A percentile compares a stretch with the other conserved stretches of the same genome.
Conservation (phyloP, 1,140 invertebrate genomes). For the Drosophila funebris region DNA sequence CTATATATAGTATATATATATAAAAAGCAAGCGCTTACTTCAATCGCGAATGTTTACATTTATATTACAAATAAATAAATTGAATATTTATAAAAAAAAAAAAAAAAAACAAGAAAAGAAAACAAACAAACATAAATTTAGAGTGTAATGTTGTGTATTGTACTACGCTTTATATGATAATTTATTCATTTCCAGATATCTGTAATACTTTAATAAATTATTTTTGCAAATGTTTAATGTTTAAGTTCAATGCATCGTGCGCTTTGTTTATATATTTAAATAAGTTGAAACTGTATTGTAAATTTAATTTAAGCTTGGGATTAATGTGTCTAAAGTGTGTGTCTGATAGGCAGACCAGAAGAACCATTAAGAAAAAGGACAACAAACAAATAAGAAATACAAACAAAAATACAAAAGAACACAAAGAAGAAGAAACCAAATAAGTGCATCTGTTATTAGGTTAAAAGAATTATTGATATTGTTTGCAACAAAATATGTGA, state of each 20-base stretch:
- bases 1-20: slow-evolving; percentile 57
- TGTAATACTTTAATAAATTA: slow-evolving; percentile 42
- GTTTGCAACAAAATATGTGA: slow-evolving; percentile 77
- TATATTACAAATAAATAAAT: slow-evolving; percentile 53
- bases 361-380: slow-evolving; percentile 38
- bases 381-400: slow-evolving; percentile 35
- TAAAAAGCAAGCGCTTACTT: slow-evolving; percentile 64
- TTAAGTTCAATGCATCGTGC: slow-evolving; percentile 61
- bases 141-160: slow-evolving; percentile 69
- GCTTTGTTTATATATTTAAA: slow-evolving; percentile 69
- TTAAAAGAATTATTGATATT: slow-evolving; percentile 78
- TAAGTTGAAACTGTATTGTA: slow-evolving; percentile 65
- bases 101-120: slow-evolving; percentile 13
- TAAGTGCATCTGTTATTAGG: slow-evolving; percentile 73
- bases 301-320: slow-evolving; percentile 65
- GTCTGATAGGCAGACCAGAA: slow-evolving; percentile 18
- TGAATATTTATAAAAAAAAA: slow-evolving; percentile 34
- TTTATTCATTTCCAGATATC: slow-evolving; percentile 32
- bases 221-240: slow-evolving; percentile 51
- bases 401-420: slow-evolving; percentile 26
- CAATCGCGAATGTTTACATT: slow-evolving; percentile 58
- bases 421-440: slow-evolving; percentile 31
- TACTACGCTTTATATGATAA: slow-evolving; percentile 56
- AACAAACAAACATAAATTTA: slow-evolving; percentile 61
- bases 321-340: slow-evolving; percentile 29